phyloP scores from a whole-genome alignment of 2,888 invertebrate species.

The Polydrusus pterygomalis region DNA sequence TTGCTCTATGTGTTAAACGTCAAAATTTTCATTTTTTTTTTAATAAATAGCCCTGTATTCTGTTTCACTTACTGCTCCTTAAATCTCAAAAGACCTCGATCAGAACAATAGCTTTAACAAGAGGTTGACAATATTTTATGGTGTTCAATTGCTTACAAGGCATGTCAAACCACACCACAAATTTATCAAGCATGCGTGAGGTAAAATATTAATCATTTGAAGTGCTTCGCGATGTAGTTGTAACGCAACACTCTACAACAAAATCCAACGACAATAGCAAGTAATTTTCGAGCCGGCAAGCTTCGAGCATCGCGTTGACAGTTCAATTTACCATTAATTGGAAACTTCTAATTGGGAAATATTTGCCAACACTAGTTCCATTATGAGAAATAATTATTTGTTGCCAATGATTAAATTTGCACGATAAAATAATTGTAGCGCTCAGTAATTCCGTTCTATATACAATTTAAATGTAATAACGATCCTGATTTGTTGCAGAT shows the following conservation, averaged over 20 bases:
- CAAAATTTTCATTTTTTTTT: too few species aligned
- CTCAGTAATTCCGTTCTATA: background rate
- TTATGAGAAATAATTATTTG: conserved; percentile 33
- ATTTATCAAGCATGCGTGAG: too few species aligned
- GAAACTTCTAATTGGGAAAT: conserved; percentile 36
- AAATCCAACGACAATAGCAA: conserved; percentile 14
- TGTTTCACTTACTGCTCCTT: too few species aligned
- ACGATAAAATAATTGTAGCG: conserved; percentile 3
- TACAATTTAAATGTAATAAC: background rate
- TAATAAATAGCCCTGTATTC: too few species aligned
- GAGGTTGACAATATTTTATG: too few species aligned
- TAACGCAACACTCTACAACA: conserved; percentile 10
- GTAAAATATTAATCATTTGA: background rate
- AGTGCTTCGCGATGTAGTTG: background rate
- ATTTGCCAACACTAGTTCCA: conserved; percentile 32
- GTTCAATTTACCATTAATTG: conserved; percentile 42
- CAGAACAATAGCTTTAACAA: too few species aligned
- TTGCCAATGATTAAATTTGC: conserved; percentile 26
- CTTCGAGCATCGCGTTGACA: conserved; percentile 35
- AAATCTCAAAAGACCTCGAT: too few species aligned
- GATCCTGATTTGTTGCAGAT: background rate
- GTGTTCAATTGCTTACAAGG: too few species aligned
- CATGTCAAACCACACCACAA: too few species aligned
- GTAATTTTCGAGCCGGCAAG: conserved; percentile 22
- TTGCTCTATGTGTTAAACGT: too few species aligned